Percentiles rank a stretch among this genome's conserved stretches.
Conservation (phyloP, 2,888 invertebrate species). For the Pammene aurita region DNA sequence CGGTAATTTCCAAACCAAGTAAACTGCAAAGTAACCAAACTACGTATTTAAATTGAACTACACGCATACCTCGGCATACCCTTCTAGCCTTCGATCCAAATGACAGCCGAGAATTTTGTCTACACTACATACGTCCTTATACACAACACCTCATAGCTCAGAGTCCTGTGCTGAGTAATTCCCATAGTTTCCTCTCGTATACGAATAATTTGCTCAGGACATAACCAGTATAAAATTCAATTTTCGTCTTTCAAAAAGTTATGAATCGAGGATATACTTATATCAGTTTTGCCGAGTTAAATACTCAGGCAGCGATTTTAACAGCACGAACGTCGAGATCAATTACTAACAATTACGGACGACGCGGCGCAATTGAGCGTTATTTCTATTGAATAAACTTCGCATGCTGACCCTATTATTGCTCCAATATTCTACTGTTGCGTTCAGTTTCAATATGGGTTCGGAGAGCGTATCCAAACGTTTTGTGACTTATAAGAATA, state of each 20-base stretch:
- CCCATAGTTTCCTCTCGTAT: not conserved
- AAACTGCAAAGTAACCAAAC: not conserved
- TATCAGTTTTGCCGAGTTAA: not conserved
- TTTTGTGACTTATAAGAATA: too few relatives aligned
- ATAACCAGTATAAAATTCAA: not conserved
- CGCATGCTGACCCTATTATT: constrained; percentile 45
- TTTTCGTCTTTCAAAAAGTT: too few relatives aligned
- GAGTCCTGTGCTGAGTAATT: not conserved
- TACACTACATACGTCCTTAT: not conserved
- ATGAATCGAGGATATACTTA: not conserved
- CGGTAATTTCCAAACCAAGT: not conserved
- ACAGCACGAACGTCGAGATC: constrained; percentile 48
- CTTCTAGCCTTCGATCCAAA: not conserved
- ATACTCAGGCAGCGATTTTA: not conserved
- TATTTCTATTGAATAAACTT: constrained; percentile 56
- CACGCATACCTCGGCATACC: constrained; percentile 8
- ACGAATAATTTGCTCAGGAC: not conserved
- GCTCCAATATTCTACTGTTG: constrained; percentile 18
- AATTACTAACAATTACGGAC: constrained; percentile 63
- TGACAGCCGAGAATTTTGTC: not conserved
- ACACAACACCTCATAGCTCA: not conserved
- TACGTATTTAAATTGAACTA: not conserved
- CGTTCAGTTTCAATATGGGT: not conserved
- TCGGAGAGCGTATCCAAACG: not conserved
- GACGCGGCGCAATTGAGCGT: constrained; percentile 60